Percentiles rank a stretch among this genome's conserved stretches.
Evolutionary conservation across 2,888 invertebrate genomes (phyloP).

Genomic region (Diaphora mendica): DNA sequence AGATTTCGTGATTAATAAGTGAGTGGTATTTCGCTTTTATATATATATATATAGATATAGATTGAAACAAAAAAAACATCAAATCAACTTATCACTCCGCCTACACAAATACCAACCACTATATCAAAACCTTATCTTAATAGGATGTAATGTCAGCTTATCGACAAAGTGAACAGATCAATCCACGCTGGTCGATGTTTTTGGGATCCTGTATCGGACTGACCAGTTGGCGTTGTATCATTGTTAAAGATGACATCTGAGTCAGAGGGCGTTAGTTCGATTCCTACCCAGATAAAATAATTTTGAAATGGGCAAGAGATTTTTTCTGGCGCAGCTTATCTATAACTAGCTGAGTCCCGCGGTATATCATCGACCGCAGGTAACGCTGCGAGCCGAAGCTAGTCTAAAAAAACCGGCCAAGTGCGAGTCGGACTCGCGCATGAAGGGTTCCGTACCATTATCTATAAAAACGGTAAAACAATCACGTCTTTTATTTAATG

Average conservation of each 20-base stretch:
- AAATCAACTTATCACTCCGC: conserved; percentile 27
- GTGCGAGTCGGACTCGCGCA: too few relatives aligned
- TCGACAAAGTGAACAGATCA: conserved; percentile 32
- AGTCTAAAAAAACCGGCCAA: too few relatives aligned
- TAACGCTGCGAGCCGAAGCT: too few relatives aligned
- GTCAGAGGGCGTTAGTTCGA: not conserved
- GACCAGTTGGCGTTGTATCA: not conserved
- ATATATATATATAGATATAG: too few relatives aligned
- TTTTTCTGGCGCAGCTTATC: not conserved
- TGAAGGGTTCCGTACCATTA: too few relatives aligned
- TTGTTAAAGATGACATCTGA: not conserved
- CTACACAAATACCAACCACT: conserved; percentile 30
- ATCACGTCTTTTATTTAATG: too few relatives aligned
- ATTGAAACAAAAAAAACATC: conserved; percentile 15
- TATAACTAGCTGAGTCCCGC: not conserved
- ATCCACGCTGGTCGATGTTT: conserved; percentile 46
- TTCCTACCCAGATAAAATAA: not conserved
- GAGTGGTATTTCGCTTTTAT: too few relatives aligned
- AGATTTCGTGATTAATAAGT: too few relatives aligned
- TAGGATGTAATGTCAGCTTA: conserved; percentile 17
- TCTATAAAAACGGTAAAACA: too few relatives aligned
- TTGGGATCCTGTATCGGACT: conserved; percentile 30
- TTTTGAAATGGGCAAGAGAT: not conserved
- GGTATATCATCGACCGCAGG: too few relatives aligned
- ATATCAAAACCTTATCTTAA: conserved; percentile 24